A percentile compares a stretch with the other conserved stretches of the same genome.
Evolutionary conservation across 2,888 invertebrate genomes (phyloP).

Genomic region (Ormyrus thymus): DNA sequence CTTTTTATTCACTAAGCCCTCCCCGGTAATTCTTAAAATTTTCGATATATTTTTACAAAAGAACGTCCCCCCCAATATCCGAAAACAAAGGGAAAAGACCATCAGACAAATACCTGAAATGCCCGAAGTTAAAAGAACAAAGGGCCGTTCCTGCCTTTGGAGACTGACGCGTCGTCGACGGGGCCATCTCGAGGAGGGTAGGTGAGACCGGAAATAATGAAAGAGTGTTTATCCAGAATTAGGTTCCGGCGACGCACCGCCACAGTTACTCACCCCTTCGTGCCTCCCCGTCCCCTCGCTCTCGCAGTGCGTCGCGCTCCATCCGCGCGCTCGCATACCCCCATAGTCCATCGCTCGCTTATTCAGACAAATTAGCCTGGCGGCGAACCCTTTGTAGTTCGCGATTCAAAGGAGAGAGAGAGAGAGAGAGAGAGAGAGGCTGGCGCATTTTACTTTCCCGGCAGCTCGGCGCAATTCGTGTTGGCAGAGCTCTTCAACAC

Average conservation of each 20-base stretch:
- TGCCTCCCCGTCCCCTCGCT: slow-evolving; percentile 49
- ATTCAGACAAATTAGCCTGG: slow-evolving; percentile 74
- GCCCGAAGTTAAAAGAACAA: too few relatives aligned
- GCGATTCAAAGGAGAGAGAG: slow-evolving; percentile 67
- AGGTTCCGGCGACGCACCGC: slow-evolving; percentile 57
- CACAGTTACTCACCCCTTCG: slow-evolving; percentile 14
- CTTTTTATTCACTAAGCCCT: too few relatives aligned
- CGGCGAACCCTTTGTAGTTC: slow-evolving; percentile 72
- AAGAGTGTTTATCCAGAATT: slow-evolving; percentile 73
- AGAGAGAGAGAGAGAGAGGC: slow-evolving; percentile 20
- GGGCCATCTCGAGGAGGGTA: not conserved
- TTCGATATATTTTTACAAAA: too few relatives aligned
- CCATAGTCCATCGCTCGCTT: slow-evolving; percentile 70
- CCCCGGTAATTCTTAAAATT: too few relatives aligned
- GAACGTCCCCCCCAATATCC: too few relatives aligned
- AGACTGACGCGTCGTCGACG: not conserved
- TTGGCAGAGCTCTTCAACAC: slow-evolving; percentile 74
- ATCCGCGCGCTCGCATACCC: slow-evolving; percentile 41
- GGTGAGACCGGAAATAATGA: slow-evolving; percentile 65
- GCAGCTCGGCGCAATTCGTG: slow-evolving; percentile 65
- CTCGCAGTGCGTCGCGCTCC: slow-evolving; percentile 58
- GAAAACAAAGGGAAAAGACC: not conserved
- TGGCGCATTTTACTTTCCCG: slow-evolving; percentile 69
- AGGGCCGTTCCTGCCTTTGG: too few relatives aligned
- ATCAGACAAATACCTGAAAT: not conserved